Conservation (phyloP, 2,113 vertebrate genomes). For the Circaetus cinerascens region DNA sequence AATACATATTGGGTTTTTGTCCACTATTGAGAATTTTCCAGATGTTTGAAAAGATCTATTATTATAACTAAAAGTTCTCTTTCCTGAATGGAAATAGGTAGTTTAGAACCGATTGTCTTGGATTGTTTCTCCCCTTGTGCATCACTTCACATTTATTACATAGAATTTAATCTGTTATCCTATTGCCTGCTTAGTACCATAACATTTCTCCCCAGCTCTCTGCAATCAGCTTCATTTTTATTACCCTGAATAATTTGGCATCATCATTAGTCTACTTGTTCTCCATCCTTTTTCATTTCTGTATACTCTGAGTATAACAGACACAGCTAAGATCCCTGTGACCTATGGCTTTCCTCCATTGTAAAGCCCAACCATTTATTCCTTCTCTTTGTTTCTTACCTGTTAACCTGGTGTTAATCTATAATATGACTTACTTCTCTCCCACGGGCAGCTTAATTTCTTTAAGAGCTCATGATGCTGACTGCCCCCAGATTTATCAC, state of each 20-base stretch:
- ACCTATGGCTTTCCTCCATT: background rate
- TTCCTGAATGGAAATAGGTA: background rate
- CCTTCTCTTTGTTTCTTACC: background rate
- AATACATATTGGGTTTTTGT: rapidly evolving
- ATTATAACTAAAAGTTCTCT: background rate
- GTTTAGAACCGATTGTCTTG: background rate
- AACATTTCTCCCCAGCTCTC: background rate
- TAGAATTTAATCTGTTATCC: background rate
- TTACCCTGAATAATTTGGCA: background rate
- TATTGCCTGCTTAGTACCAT: background rate
- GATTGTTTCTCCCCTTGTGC: background rate
- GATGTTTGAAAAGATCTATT: background rate
- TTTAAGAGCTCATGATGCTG: background rate
- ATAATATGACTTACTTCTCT: background rate
- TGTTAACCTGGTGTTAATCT: background rate
- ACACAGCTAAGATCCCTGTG: background rate
- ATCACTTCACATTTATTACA: background rate
- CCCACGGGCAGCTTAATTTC: background rate
- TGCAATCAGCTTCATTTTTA: constrained; percentile 6
- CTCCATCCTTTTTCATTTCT: background rate
- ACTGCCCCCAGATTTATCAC: background rate
- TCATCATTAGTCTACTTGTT: background rate
- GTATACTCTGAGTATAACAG: background rate
- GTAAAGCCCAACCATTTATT: background rate
- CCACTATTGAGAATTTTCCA: background rate